These are phyloP conservation scores for Callyntrura sp. DNA, from an alignment of 2,888 invertebrate species.

Conservation along the genomic window DNA sequence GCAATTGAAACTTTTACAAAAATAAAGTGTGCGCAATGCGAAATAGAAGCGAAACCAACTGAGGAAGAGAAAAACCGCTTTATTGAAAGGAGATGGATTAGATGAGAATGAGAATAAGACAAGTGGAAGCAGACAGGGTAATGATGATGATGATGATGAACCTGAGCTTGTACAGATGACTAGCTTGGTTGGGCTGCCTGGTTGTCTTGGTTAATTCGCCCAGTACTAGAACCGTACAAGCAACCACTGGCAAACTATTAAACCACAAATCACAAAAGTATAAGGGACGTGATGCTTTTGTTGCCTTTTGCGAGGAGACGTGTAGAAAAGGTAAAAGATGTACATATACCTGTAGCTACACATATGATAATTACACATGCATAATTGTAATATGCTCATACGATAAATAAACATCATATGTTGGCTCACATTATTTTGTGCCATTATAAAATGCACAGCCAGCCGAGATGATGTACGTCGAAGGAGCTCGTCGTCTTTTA, in stretches of 20 bases:
- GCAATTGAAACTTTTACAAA: slow-evolving; percentile 2
- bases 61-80: background rate
- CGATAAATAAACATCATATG: slow-evolving; percentile 28
- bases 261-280: slow-evolving; percentile 39
- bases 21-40: slow-evolving; percentile 8
- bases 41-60: background rate
- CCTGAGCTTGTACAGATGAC: slow-evolving; percentile 48
- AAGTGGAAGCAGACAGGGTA: slow-evolving; percentile 54
- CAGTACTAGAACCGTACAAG: background rate
- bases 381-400: slow-evolving; percentile 44
- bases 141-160: slow-evolving; percentile 50
- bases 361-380: slow-evolving; percentile 44
- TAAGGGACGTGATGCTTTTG: background rate
- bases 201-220: slow-evolving; percentile 40
- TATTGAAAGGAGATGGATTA: slow-evolving; percentile 53
- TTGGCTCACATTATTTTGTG: too few relatives aligned
- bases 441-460: background rate
- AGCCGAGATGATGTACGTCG: background rate
- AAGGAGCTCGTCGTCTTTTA: slow-evolving; percentile 3
- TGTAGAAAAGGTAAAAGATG: slow-evolving; percentile 9
- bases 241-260: background rate
- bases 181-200: slow-evolving; percentile 11
- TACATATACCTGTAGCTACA: background rate
- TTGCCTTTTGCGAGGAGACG: background rate
- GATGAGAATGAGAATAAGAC: slow-evolving; percentile 46